Conservation (phyloP, 1,140 invertebrate species). For the Sweltsa coloradensis region DNA sequence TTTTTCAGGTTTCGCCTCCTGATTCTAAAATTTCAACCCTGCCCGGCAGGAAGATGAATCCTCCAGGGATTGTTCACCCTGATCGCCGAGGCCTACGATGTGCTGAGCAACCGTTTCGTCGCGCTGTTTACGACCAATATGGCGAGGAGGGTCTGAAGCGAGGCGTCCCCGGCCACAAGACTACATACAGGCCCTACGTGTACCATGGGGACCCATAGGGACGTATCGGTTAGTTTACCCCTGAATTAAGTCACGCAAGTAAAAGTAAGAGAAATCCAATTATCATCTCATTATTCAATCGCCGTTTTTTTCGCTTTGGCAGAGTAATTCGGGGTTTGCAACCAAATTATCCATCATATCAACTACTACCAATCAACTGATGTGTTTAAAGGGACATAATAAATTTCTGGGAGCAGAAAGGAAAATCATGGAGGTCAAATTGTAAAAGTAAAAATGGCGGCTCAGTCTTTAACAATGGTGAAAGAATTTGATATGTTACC, state of each 20-base stretch:
- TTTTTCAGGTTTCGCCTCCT: constrained; percentile 40
- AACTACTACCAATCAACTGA: too few species aligned
- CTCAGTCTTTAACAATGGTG: too few species aligned
- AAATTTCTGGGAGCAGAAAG: too few species aligned
- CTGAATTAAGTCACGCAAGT: too few species aligned
- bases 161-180: constrained; percentile 46
- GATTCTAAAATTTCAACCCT: constrained; percentile 52
- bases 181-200: constrained; percentile 56
- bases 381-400: too few species aligned
- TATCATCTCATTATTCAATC: background rate
- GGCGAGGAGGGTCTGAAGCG: constrained; percentile 78
- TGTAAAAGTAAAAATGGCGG: too few species aligned
- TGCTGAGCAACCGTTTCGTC: constrained; percentile 52
- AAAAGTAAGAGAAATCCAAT: background rate
- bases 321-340: too few species aligned
- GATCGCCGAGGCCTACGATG: constrained; percentile 67
- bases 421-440: too few species aligned
- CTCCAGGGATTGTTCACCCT: constrained; percentile 25
- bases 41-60: constrained; percentile 24
- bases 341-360: too few species aligned
- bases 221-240: constrained; percentile 47
- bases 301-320: too few species aligned
- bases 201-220: constrained; percentile 73
- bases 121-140: constrained; percentile 80
- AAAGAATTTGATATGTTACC: too few species aligned